These are phyloP conservation scores for Danio tinwini DNA, from an alignment of 2,797 vertebrate species.

Conservation along the genomic window DNA sequence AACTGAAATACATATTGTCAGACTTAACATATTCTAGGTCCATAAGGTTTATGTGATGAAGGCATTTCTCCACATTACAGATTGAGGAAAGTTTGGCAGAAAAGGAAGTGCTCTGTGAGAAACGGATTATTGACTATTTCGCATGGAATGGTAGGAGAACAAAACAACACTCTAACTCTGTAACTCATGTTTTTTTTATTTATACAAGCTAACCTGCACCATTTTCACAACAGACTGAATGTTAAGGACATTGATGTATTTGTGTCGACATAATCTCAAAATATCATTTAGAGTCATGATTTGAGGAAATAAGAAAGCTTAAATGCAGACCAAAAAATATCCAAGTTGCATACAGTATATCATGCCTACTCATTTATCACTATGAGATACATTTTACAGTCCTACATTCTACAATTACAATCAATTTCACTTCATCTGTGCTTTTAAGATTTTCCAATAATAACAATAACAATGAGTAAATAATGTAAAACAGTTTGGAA, in stretches of 20 bases:
- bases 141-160: constrained; percentile 89
- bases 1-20: too few relatives aligned
- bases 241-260: not conserved
- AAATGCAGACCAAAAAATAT: not conserved
- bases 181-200: not conserved
- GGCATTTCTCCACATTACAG: constrained; percentile 68
- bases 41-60: not conserved
- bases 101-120: constrained; percentile 93
- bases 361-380: not conserved
- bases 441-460: not conserved
- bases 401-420: not conserved
- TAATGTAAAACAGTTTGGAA: not conserved
- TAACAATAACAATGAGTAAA: not conserved
- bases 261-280: not conserved
- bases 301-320: not conserved
- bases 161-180: not conserved
- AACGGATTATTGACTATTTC: constrained; percentile 93
- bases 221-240: not conserved
- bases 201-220: not conserved
- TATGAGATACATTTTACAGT: not conserved
- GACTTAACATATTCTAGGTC: not conserved
- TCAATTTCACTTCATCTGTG: not conserved
- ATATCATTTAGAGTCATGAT: not conserved
- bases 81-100: constrained; percentile 97
- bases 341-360: not conserved